Base-by-base conservation (phyloP, 2,113 vertebrate species). In the Carassius gibelio region DNA sequence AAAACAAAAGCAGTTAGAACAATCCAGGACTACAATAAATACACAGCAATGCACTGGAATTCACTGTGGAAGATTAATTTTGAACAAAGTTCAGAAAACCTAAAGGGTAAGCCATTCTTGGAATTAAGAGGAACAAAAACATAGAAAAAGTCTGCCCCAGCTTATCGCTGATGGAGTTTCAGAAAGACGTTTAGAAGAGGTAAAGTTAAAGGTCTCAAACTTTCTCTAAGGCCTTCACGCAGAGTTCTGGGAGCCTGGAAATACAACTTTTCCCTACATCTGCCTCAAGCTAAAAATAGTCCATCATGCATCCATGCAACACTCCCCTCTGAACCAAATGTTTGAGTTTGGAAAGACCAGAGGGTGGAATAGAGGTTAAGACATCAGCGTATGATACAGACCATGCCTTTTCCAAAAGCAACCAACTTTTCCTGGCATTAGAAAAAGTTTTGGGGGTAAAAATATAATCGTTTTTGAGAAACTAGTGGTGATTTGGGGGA, bases 21-120 rank as follows among this genome's bases (percentile, higher is more conserved):
- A 15, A 30, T 34, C 1, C 21, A 79, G 62, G 45, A 48, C 81
- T 42, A 74, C 30, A 66, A 36, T 66, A 61, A 86, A 89, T 66
- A 89, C 61, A 81, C 10, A 38, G 74, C 19, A 3, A 83, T 85
- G 78, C 13, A 59, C 74, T 62, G 83, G 87, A 86, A 68, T 86
- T 80, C 75, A 68, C 77, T 38, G 61, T 19, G 61, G 7, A 42
- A 88, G 87, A 91, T 90, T 89, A 90, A 84, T 91, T 79, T 83
- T 86, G 85, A 74, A 85, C 85, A 92, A 90, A 89, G 83, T 88
- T 26, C 23, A 84, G 21, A 81, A 90, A 88, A 48, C 62, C 42
- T 62, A 26, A 80, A 80, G 34, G 57, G 55, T 42, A 64, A 80
- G 74, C 52, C 19, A 42, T 42, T 75, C 52, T 34, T 38, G 34